A percentile compares a stretch with the other conserved stretches of the same genome.
These are phyloP conservation scores for Epizoanthus fatuus DNA, from an alignment of 92 coral and sea anemone species.

Conservation along the genomic window DNA sequence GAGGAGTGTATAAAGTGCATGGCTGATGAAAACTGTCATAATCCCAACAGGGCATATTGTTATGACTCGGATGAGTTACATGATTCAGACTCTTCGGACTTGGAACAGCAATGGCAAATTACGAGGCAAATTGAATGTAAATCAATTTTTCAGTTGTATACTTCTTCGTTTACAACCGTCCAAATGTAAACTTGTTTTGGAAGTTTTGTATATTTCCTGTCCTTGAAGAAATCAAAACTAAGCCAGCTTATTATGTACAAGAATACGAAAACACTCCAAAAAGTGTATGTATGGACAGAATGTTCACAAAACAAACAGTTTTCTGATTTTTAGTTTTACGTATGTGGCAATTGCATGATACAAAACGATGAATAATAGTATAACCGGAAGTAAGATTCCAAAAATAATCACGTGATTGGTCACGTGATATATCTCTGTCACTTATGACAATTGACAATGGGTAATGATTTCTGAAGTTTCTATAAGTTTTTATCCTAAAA, in stretches of 20 bases:
- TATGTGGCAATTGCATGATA: not conserved
- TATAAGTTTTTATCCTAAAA: slow-evolving; percentile 14
- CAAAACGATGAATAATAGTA: slow-evolving; percentile 2
- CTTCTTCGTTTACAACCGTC: too few relatives aligned
- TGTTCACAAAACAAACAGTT: not conserved
- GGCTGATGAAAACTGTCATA: too few relatives aligned
- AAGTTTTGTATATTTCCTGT: too few relatives aligned
- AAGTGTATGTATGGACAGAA: not conserved
- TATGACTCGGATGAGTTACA: too few relatives aligned
- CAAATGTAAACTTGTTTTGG: too few relatives aligned
- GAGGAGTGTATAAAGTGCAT: too few relatives aligned
- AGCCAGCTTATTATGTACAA: slow-evolving; percentile 5
- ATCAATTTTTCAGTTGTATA: too few relatives aligned
- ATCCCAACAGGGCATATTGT: too few relatives aligned
- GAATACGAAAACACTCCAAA: slow-evolving; percentile 13
- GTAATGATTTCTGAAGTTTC: slow-evolving; percentile 1
- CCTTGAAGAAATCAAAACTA: not conserved
- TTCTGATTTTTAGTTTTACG: not conserved
- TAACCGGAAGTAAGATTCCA: slow-evolving; percentile 24
- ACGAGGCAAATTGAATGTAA: not conserved
- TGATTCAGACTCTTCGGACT: too few relatives aligned
- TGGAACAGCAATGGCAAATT: too few relatives aligned
- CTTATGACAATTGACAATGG: slow-evolving; percentile 8
- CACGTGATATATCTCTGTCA: slow-evolving; percentile 7
- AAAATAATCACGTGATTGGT: slow-evolving; percentile 22